Evolutionary conservation across 2,888 invertebrate species (phyloP).

Genomic region (Pachycephus smyrnensis): DNA sequence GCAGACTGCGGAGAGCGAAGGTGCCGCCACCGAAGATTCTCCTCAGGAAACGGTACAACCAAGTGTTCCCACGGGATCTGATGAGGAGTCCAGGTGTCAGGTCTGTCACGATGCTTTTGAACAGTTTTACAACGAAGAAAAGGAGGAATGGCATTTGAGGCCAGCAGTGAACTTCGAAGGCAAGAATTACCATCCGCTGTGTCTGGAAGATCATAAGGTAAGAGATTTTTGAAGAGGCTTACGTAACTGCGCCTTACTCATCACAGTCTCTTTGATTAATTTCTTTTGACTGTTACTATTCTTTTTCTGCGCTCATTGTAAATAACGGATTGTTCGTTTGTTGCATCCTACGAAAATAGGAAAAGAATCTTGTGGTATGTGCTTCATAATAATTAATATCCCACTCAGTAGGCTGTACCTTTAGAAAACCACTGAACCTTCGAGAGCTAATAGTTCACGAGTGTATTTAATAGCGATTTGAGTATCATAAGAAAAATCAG

Average conservation of each 20-base stretch:
- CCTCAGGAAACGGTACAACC: constrained; percentile 74
- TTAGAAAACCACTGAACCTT: neutral
- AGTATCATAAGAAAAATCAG: neutral
- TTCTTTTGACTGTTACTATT: neutral
- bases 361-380: constrained; percentile 59
- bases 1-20: constrained; percentile 71
- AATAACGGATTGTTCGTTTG: constrained; percentile 33
- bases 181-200: constrained; percentile 88
- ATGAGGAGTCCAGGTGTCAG: constrained; percentile 80
- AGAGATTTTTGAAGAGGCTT: constrained; percentile 22
- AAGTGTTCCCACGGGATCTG: constrained; percentile 79
- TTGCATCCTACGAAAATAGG: constrained; percentile 56
- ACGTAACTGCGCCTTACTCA: neutral
- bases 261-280: neutral
- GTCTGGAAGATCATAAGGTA: constrained; percentile 89
- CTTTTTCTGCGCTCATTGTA: neutral
- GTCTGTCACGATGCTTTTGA: constrained; percentile 95
- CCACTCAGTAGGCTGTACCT: constrained; percentile 3
- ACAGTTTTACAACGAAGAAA: constrained; percentile 96
- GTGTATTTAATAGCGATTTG: neutral
- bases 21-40: constrained; percentile 70
- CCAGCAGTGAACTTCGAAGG: constrained; percentile 84
- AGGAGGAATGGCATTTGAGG: constrained; percentile 96
- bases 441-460: neutral
- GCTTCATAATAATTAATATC: constrained; percentile 27